Base-by-base conservation (phyloP, 1,140 invertebrate genomes). In the Ostrea denselamellosa region DNA sequence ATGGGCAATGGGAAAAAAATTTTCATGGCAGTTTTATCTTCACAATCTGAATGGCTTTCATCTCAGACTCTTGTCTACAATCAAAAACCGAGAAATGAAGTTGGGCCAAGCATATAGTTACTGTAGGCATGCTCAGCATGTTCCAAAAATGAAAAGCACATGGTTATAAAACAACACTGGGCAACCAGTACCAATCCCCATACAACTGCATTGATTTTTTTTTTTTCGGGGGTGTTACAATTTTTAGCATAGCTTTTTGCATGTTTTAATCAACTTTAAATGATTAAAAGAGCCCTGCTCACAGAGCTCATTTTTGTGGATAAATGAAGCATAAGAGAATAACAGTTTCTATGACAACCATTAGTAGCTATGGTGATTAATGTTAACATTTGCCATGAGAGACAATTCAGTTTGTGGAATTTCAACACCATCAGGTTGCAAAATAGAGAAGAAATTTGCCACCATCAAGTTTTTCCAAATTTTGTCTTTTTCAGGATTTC, bases 261-360 rank as follows among this genome's bases (percentile, higher is more conserved):
- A 62, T 62, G 58, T 34, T 25, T 77, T 77, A 77, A 77, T 77
- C 25, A 77, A 77, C 25, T 77, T 77, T 25, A 77, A 77, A 22
- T 77, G 68, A 77, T 77, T 77, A 77, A 77, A 77, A 77, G 68
- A 14, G 68, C 28, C 68, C 2, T 14, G 14, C 8, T 25, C 25
- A 28, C 12, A 34, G 25, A 25, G 25, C 22, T 71, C 65, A 3
- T 71, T 71, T 44, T 28, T 71, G 22, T 71, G 65, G 25, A 77
- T 62, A 25, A 44, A 77, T 14, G 68, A 28, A 77, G 68, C 68
- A 77, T 77, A 25, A 77, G 68, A 34, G 68, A 77, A 8, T 44
- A 77, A 25, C 68, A 17, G 68, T 77, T 34, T 77, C 68, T 25
- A 77, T 77, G 68, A 77, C 68, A 77, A 77, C 68, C 68, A 77